Evolutionary conservation across 2,888 invertebrate genomes (phyloP), one percentile per base, ranked within the genome.

Genomic region (Caenorhabditis sp.): DNA sequence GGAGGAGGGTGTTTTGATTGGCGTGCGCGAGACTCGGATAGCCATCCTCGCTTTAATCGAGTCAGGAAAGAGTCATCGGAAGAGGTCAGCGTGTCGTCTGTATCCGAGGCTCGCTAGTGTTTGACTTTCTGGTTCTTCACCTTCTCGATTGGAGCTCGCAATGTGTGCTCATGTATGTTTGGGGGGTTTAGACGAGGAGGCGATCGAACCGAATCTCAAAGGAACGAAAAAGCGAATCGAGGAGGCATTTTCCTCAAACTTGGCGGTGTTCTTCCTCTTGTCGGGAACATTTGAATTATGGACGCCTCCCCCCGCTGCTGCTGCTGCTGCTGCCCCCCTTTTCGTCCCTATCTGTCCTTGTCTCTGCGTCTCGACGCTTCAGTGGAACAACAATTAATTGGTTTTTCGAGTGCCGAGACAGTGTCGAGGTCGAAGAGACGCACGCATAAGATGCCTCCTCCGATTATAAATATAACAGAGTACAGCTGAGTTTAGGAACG

Each of bases 311-410:
- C 30, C 41, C n/a, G n/a, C n/a, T n/a, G n/a, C n/a, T n/a, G n/a
- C 48, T 37, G 37, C 50, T 52, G 39, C 20, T 48, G 9, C 32
- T 55, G 53, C 45, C 50, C 59, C 45, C 59, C 45, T 53, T 39
- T 68, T 22, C 37, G 41, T n/a, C n/a, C 39, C 58, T 50, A 56
- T 59, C 50, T 52, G 39, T 59, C 56, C 39, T 26, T 41, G 24
- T 53, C 52, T 56, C 66, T 46, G 55, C 39, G 46, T 70, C 70
- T 24, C 52, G 27, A n/a, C 27, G 32, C 26, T 20, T 52, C 22
- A 43, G 41, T 55, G 55, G 56, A 71, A 71, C 71, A 59, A 70
- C 70, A 71, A 71, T 71, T 71, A 71, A 71, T 71, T 71, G 71
- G 55, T 71, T 71, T 71, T 56, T 71, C 62, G 55, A 71, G 61